phyloP scores from a whole-genome alignment of 2,113 vertebrate species.

The Archilochus colubris region DNA sequence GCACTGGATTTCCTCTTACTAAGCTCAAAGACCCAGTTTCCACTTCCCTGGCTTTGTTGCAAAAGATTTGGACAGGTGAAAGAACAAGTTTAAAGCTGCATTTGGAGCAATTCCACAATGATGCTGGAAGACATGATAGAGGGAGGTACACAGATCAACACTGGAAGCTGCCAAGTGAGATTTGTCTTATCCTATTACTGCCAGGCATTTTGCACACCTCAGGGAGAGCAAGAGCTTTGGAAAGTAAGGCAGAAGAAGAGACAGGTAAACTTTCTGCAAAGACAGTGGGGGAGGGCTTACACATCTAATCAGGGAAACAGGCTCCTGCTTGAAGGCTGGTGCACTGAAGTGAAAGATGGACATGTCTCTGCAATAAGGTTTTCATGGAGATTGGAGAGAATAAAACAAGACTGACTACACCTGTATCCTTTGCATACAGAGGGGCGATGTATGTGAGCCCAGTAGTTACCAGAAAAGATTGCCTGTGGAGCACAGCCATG shows the following conservation, averaged over 20 bases:
- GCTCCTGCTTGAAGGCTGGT: not conserved
- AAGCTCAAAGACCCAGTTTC: not conserved
- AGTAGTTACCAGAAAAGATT: not conserved
- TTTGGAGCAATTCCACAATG: constrained; percentile 8
- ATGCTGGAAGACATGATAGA: not conserved
- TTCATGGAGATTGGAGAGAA: not conserved
- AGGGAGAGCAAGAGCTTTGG: not conserved
- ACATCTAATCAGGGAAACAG: not conserved
- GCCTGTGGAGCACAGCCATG: not conserved
- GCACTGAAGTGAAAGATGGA: not conserved
- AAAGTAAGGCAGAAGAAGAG: not conserved
- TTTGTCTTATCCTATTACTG: constrained; percentile 31
- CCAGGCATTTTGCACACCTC: constrained; percentile 48
- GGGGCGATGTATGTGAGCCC: not conserved
- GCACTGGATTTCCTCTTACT: not conserved
- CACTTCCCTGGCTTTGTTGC: not conserved
- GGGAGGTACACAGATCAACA: constrained; percentile 43
- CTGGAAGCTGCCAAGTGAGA: constrained; percentile 37
- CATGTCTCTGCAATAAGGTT: not conserved
- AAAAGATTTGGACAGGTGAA: constrained; percentile 12
- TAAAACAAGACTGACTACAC: not conserved
- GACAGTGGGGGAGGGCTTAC: not conserved
- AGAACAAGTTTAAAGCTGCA: not conserved
- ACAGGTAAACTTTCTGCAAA: not conserved
- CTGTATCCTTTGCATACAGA: not conserved